These are phyloP conservation scores for Chaunax sp. DNA, from an alignment of 2,797 vertebrate genomes.

Conservation along the genomic window DNA sequence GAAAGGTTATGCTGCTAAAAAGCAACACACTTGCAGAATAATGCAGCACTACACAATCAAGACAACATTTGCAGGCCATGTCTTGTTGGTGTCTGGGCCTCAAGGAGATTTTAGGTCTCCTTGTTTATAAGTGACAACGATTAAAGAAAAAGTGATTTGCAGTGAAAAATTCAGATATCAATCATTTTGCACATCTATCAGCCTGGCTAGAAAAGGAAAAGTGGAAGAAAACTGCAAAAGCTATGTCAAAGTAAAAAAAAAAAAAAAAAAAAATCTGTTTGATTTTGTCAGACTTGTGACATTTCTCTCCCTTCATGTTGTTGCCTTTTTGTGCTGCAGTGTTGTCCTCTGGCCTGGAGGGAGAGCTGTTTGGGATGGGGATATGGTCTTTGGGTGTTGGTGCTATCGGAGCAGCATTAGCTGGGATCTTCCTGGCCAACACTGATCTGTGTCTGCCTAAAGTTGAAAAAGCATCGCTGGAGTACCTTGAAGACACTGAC, in stretches of 20 bases:
- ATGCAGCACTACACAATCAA: neutral
- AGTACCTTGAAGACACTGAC: slow-evolving; percentile 87
- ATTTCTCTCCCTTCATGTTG: slow-evolving; percentile 1
- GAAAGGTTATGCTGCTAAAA: neutral
- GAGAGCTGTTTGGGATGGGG: slow-evolving; percentile 81
- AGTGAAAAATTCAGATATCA: neutral
- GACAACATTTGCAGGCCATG: neutral
- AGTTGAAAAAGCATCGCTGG: slow-evolving; percentile 81
- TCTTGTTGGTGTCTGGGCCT: slow-evolving; percentile 26
- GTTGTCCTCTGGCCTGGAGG: slow-evolving; percentile 76
- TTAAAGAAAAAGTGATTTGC: neutral
- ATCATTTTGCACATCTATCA: neutral
- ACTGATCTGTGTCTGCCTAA: slow-evolving; percentile 91
- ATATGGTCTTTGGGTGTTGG: slow-evolving; percentile 93
- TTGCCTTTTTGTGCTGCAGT: slow-evolving; percentile 59
- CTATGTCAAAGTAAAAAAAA: neutral
- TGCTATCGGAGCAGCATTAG: slow-evolving; percentile 90
- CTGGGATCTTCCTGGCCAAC: slow-evolving; percentile 92
- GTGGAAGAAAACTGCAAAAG: neutral
- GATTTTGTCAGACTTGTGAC: neutral
- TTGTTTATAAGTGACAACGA: neutral
- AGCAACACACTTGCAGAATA: neutral
- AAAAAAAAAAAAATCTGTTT: neutral
- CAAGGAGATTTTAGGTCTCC: neutral
- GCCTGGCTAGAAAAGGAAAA: neutral